Evolutionary conservation across 2,797 vertebrate genomes (phyloP), one percentile per base, ranked within the genome.

Genomic region (Semotilus atromaculatus): DNA sequence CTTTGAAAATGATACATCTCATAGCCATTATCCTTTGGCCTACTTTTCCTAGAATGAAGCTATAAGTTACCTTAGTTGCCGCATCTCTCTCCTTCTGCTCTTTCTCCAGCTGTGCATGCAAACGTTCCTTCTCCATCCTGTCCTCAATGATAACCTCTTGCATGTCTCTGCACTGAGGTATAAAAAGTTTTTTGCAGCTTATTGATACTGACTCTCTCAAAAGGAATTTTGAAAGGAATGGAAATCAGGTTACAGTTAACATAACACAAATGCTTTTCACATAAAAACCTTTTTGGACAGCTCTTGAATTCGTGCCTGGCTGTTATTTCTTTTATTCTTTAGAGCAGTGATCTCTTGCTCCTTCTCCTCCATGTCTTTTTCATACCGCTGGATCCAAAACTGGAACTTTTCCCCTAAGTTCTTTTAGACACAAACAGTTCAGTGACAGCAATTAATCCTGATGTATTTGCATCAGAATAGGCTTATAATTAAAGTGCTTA

Each of bases 71-170:
- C 97, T 96, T 97, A 87, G 95, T 85, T 40, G 93, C 90, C 62
- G 96, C 95, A 81, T 34, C 93, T 53, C 87, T 83, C 86, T 96
- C 91, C 84, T 88, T 83, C 66, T 93, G 89, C 43, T 96, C 94
- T 81, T 79, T 93, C 84, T 95, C 92, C 18, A 31, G 71, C 87
- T 92, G 90, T 86, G 88, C 93, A 43, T 40, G 91, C 23, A 88
- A 89, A 9, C 82, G 87, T 83, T 97, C 94, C 91, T 96, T 97
- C 84, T 97, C 95, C 74, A 93, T 58, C 36, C 95, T 93, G 89
- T 98, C 96, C 73, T 95, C 95, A n/a, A 93, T 94, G 79, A 98
- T 96, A 73, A 97, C 93, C 88, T 94, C 91, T 86, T 99, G 95
- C 18, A 94, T 95, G 3, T 88, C 90, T 80, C 85, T 90, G 89